Evolutionary conservation across 2,888 invertebrate species (phyloP).

Genomic region (Napeogenes inachia): DNA sequence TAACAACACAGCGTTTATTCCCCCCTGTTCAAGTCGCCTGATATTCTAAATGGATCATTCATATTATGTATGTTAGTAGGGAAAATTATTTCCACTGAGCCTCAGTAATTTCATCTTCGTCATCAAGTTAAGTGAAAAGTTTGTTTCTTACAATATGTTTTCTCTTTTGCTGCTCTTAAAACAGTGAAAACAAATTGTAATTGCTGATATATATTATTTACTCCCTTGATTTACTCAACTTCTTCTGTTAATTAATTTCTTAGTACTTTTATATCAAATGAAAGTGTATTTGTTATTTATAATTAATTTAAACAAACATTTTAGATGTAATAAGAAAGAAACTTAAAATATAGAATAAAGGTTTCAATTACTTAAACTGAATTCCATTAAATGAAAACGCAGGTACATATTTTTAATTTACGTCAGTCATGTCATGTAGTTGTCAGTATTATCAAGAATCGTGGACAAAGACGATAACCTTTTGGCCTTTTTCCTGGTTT

Average conservation of each 20-base stretch:
- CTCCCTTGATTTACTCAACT: neutral
- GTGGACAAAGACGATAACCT: conserved; percentile 57
- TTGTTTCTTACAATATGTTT: conserved; percentile 6
- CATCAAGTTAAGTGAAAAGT: conserved; percentile 23
- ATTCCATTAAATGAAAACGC: conserved; percentile 56
- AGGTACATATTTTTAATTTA: conserved; percentile 67
- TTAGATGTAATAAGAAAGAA: conserved; percentile 32
- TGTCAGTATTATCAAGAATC: conserved; percentile 57
- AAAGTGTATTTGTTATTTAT: no score
- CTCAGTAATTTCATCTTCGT: conserved; percentile 30
- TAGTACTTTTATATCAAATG: neutral
- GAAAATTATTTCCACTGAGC: conserved; percentile 33
- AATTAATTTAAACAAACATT: no score
- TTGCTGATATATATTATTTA: neutral
- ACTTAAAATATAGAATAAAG: conserved; percentile 35
- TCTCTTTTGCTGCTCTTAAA: neutral
- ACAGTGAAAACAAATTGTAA: neutral
- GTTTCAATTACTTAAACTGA: conserved; percentile 46
- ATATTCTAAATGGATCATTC: conserved; percentile 33
- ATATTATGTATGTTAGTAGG: conserved; percentile 21
- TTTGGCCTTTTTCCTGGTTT: conserved; percentile 57
- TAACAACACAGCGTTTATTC: conserved; percentile 33
- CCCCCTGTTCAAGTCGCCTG: conserved; percentile 30
- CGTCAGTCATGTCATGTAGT: conserved; percentile 42
- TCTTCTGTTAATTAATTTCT: neutral